phyloP scores from a whole-genome alignment of 2,888 invertebrate species.

The Ptychoptera contaminata region DNA sequence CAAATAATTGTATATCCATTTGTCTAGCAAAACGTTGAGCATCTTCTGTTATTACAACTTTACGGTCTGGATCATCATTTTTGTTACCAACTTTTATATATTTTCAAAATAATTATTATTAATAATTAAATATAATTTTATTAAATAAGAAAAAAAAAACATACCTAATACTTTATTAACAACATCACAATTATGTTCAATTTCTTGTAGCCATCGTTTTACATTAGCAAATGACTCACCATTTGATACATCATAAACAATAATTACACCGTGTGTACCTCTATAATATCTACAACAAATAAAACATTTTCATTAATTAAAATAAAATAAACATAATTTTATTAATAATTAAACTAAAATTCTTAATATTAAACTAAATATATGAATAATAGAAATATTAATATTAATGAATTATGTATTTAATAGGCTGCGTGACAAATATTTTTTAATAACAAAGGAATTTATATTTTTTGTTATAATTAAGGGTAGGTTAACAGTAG shows the following conservation, averaged over 20 bases:
- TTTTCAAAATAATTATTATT: conserved; percentile 1
- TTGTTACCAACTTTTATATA: conserved; percentile 82
- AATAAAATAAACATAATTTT: too few relatives aligned
- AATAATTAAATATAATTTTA: background rate
- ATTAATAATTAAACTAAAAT: too few relatives aligned
- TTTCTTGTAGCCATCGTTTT: conserved; percentile 97
- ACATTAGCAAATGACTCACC: conserved; percentile 99
- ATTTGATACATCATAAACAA: conserved; percentile 97
- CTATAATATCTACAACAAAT: conserved; percentile 60
- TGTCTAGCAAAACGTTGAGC: conserved; percentile 93
- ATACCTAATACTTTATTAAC: conserved; percentile 93
- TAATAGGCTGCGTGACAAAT: too few relatives aligned
- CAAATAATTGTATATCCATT: conserved; percentile 93
- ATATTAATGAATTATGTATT: too few relatives aligned
- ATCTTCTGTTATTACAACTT: conserved; percentile 94
- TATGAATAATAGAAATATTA: too few relatives aligned
- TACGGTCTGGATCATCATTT: conserved; percentile 84
- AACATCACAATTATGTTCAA: conserved; percentile 98
- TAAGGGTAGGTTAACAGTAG: too few relatives aligned
- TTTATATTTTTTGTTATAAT: too few relatives aligned
- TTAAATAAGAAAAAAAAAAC: conserved; percentile 5
- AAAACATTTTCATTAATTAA: conserved; percentile 5
- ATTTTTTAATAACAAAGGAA: too few relatives aligned
- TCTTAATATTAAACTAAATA: too few relatives aligned
- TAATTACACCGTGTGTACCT: conserved; percentile 98